These are phyloP conservation scores for Poeciliopsis occidentalis DNA, from an alignment of 2,113 vertebrate genomes.

Conservation along the genomic window DNA sequence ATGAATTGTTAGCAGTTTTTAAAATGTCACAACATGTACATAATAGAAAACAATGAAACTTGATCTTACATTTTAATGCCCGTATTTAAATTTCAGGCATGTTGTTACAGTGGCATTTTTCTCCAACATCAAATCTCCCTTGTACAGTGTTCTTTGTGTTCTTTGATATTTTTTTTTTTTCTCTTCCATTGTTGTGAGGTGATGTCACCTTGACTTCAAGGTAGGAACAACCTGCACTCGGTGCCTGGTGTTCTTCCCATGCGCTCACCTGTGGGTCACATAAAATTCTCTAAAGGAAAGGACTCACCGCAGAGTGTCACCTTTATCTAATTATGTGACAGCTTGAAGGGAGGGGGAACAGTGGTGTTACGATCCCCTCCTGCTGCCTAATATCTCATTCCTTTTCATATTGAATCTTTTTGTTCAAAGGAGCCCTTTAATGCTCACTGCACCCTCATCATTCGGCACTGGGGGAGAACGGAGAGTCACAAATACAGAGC, in stretches of 20 bases:
- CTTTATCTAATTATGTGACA: slow-evolving; percentile 77
- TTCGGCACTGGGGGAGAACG: slow-evolving; percentile 29
- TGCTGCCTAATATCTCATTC: slow-evolving; percentile 73
- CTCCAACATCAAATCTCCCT: slow-evolving; percentile 39
- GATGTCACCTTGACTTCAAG: slow-evolving; percentile 70
- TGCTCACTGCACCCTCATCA: slow-evolving; percentile 58
- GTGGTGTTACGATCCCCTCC: slow-evolving; percentile 42
- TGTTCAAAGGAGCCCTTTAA: slow-evolving; percentile 76
- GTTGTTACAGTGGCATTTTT: slow-evolving; percentile 5
- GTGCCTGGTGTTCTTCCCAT: slow-evolving; percentile 27
- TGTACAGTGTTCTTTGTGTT: slow-evolving; percentile 26
- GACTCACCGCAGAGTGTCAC: slow-evolving; percentile 48
- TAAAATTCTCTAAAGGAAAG: slow-evolving; percentile 51
- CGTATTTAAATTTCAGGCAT: slow-evolving; percentile 26
- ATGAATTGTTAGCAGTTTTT: not conserved
- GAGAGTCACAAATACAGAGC: slow-evolving; percentile 16
- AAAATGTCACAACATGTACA: not conserved
- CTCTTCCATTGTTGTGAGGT: slow-evolving; percentile 41
- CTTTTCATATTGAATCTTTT: slow-evolving; percentile 76
- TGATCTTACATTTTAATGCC: not conserved
- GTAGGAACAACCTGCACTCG: slow-evolving; percentile 41
- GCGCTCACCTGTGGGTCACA: slow-evolving; percentile 52
- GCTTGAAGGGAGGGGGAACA: slow-evolving; percentile 65
- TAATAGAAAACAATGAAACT: not conserved
- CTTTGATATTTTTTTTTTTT: slow-evolving; percentile 18